Evolutionary conservation across 2,888 invertebrate genomes (phyloP).

Genomic region (Plagodis pulveraria): DNA sequence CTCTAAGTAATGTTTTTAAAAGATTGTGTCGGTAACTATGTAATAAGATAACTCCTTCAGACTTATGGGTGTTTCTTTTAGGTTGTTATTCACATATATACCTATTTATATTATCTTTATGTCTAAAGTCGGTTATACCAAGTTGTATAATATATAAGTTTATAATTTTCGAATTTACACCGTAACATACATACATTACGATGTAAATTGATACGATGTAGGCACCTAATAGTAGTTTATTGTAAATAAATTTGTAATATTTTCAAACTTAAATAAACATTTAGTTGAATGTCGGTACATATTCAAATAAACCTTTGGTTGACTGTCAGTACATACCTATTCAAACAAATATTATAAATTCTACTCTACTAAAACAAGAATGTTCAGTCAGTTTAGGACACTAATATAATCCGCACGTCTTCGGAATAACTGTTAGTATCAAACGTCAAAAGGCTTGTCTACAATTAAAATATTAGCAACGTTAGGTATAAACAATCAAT

Average conservation of each 20-base stretch:
- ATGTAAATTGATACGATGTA: too few species aligned
- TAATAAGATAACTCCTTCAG: too few species aligned
- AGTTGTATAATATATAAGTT: too few species aligned
- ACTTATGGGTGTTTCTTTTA: too few species aligned
- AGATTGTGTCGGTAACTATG: too few species aligned
- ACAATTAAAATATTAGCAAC: slow-evolving; percentile 1
- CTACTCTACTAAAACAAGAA: slow-evolving; percentile 7
- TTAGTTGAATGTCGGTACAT: background rate
- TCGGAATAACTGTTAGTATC: background rate
- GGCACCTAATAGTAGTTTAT: background rate
- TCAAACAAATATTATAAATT: slow-evolving; percentile 23
- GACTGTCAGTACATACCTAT: background rate
- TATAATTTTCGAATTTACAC: too few species aligned
- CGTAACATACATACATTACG: too few species aligned
- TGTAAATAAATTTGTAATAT: slow-evolving; percentile 4
- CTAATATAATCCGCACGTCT: slow-evolving; percentile 19
- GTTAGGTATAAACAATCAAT: slow-evolving; percentile 30
- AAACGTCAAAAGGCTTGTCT: background rate
- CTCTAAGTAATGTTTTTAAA: too few species aligned
- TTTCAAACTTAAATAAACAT: slow-evolving; percentile 10
- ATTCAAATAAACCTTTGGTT: slow-evolving; percentile 1
- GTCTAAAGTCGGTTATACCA: too few species aligned
- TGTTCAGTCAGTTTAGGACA: slow-evolving; percentile 23
- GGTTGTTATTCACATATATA: too few species aligned
- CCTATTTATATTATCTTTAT: too few species aligned